A percentile compares a stretch with the other conserved stretches of the same genome.
These are phyloP conservation scores for Platycercus adscitus DNA, from an alignment of 2,113 vertebrate genomes.

Conservation along the genomic window DNA sequence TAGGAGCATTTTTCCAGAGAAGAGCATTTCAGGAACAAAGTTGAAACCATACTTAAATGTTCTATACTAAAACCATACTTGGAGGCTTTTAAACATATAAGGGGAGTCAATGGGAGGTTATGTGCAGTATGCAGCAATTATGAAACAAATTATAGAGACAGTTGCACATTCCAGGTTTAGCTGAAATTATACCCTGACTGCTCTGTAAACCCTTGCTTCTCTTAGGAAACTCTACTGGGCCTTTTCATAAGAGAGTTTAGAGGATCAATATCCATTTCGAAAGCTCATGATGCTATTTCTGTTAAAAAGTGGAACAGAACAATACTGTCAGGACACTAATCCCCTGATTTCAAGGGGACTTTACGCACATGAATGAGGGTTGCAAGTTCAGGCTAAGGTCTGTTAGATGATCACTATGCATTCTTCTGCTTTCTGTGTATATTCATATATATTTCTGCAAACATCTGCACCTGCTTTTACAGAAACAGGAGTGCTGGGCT, in stretches of 20 bases:
- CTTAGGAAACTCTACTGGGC: slow-evolving; percentile 6
- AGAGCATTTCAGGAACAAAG: neutral
- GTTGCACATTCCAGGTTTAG: slow-evolving; percentile 42
- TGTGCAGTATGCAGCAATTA: neutral
- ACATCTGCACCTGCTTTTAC: neutral
- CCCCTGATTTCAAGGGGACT: slow-evolving; percentile 29
- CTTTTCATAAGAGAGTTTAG: slow-evolving; percentile 49
- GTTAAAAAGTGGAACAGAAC: slow-evolving; percentile 49
- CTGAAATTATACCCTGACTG: slow-evolving; percentile 39
- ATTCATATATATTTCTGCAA: neutral
- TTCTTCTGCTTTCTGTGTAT: neutral
- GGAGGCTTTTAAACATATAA: slow-evolving; percentile 6
- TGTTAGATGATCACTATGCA: neutral
- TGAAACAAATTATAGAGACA: slow-evolving; percentile 34
- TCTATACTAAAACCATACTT: neutral
- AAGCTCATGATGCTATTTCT: slow-evolving; percentile 51
- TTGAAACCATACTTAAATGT: neutral
- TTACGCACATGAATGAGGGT: neutral
- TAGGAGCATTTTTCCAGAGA: neutral
- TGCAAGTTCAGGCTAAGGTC: neutral
- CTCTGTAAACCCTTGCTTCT: slow-evolving; percentile 14
- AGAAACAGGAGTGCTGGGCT: neutral
- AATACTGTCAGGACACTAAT: slow-evolving; percentile 27
- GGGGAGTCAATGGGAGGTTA: slow-evolving; percentile 20
- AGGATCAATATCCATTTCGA: slow-evolving; percentile 49